phyloP scores from a whole-genome alignment of 2,888 invertebrate genomes.

The Tribolium freemani region DNA sequence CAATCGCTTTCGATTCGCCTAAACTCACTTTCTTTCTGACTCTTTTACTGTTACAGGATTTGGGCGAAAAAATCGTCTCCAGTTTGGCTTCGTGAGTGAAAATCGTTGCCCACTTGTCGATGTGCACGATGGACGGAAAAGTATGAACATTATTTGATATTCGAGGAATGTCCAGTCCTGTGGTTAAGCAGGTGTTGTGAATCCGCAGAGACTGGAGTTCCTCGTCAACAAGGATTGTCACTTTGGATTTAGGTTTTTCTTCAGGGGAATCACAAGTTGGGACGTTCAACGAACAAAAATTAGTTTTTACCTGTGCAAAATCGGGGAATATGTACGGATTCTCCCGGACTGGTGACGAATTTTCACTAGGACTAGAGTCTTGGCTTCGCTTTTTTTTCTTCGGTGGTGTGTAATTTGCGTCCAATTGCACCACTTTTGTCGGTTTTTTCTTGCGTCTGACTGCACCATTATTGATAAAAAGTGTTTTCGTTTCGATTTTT shows the following conservation, averaged over 20 bases:
- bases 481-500: neutral
- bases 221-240: neutral
- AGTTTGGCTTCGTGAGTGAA: neutral
- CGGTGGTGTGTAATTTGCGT: slow-evolving; percentile 1
- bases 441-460: neutral
- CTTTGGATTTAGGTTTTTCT: neutral
- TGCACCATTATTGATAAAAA: neutral
- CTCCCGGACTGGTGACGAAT: neutral
- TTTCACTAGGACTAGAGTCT: neutral
- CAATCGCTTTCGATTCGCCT: neutral
- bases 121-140: slow-evolving; percentile 9
- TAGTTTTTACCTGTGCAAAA: neutral
- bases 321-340: neutral
- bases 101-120: slow-evolving; percentile 5
- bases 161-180: slow-evolving; percentile 11
- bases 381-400: slow-evolving; percentile 2
- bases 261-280: neutral
- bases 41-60: neutral
- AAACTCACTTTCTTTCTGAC: neutral
- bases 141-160: neutral
- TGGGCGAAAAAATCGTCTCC: slow-evolving; percentile 8
- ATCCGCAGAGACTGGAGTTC: neutral
- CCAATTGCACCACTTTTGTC: neutral
- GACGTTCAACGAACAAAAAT: neutral
- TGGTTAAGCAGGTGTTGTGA: neutral